Conservation (phyloP, 92 coral and sea anemone genomes). For the Pocillopora grandis region DNA sequence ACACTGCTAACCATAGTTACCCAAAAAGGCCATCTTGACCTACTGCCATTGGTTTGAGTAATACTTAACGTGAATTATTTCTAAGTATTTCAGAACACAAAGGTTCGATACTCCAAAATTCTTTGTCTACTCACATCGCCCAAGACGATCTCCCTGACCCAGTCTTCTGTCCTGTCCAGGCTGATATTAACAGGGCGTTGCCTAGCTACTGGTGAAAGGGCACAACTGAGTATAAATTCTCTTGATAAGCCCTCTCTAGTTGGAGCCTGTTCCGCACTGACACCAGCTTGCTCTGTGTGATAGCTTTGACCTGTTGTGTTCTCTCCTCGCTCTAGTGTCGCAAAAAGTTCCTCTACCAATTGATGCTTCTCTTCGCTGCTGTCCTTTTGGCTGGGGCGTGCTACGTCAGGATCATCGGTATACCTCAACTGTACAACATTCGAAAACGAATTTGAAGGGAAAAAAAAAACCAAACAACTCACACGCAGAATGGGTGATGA, state of each 20-base stretch:
- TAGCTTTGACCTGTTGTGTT: background rate
- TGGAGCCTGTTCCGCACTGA: background rate
- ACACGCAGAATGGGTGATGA: too few species aligned
- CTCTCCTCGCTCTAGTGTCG: constrained; percentile 32
- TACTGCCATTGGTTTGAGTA: too few species aligned
- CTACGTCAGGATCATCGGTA: constrained; percentile 58
- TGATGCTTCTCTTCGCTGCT: constrained; percentile 13
- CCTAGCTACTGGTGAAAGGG: constrained; percentile 49
- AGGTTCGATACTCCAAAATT: background rate
- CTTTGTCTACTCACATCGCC: constrained; percentile 19
- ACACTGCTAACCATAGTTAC: too few species aligned
- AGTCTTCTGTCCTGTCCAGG: constrained; percentile 61
- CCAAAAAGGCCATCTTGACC: too few species aligned
- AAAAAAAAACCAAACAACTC: background rate
- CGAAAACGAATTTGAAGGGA: background rate
- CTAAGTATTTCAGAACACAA: too few species aligned
- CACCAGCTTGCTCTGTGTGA: too few species aligned
- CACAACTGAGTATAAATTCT: constrained; percentile 52
- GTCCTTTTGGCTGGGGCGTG: constrained; percentile 8
- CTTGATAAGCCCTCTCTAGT: constrained; percentile 35
- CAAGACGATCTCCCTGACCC: constrained; percentile 54
- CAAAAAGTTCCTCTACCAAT: constrained; percentile 43
- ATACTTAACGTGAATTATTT: too few species aligned
- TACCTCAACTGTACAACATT: constrained; percentile 44
- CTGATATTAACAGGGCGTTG: constrained; percentile 58